phyloP scores from a whole-genome alignment of 2,797 vertebrate genomes.

The Momotus momota region DNA sequence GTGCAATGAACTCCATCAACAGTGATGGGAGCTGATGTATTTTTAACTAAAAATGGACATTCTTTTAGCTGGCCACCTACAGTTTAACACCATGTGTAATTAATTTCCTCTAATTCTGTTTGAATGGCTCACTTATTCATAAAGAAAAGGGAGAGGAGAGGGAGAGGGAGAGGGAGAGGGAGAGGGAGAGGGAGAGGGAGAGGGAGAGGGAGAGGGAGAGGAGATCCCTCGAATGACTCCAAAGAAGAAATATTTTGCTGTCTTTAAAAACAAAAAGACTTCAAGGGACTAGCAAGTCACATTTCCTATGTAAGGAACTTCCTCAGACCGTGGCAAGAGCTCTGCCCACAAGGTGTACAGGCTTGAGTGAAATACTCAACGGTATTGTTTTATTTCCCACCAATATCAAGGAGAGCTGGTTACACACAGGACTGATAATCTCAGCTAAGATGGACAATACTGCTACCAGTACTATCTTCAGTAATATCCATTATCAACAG shows the following conservation, averaged over 20 bases:
- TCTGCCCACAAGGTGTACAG: neutral
- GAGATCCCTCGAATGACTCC: neutral
- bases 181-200: accelerated
- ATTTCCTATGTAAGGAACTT: neutral
- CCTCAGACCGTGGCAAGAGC: neutral
- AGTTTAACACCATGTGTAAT: slow-evolving; percentile 20
- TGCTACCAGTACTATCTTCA: neutral
- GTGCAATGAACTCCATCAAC: neutral
- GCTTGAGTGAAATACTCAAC: neutral
- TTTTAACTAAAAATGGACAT: slow-evolving; percentile 1
- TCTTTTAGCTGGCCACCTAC: neutral
- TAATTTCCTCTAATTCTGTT: slow-evolving; percentile 20
- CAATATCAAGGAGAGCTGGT: neutral
- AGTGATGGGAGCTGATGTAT: neutral
- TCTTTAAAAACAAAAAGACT: neutral
- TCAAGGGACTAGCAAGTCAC: neutral
- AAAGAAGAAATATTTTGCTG: neutral
- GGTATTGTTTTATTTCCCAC: neutral
- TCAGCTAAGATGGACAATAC: neutral
- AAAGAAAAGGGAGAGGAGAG: neutral
- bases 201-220: accelerated
- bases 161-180: accelerated
- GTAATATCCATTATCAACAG: neutral
- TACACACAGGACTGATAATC: neutral
- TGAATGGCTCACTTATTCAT: neutral